Evolutionary conservation across 2,888 invertebrate species (phyloP).

Genomic region (Mesochorus sp.): DNA sequence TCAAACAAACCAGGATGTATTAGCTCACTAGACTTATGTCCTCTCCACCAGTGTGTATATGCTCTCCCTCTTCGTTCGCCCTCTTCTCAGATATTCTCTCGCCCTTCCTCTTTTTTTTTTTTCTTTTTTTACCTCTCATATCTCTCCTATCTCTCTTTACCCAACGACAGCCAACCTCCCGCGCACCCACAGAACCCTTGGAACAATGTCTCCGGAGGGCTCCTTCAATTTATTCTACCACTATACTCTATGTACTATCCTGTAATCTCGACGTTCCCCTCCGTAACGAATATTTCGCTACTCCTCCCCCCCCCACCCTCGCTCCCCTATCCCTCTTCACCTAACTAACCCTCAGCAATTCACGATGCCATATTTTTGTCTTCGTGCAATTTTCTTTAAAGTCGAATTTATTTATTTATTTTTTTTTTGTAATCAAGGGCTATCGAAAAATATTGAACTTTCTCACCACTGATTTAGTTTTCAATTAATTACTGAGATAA

Average conservation of each 20-base stretch:
- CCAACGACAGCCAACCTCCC: conserved; percentile 28
- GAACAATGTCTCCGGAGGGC: conserved; percentile 37
- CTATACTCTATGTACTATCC: background rate
- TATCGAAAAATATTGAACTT: too few relatives aligned
- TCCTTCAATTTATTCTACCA: conserved; percentile 45
- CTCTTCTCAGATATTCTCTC: conserved; percentile 40
- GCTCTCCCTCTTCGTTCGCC: conserved; percentile 24
- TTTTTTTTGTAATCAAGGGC: too few relatives aligned
- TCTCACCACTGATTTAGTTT: too few relatives aligned
- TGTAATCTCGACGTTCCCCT: conserved; percentile 25
- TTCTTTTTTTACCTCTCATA: background rate
- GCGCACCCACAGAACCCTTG: too few relatives aligned
- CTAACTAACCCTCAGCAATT: too few relatives aligned
- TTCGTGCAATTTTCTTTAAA: too few relatives aligned
- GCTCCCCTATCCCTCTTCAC: too few relatives aligned
- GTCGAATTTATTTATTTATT: too few relatives aligned
- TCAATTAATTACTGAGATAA: too few relatives aligned
- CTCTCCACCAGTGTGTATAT: conserved; percentile 25
- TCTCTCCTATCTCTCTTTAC: conserved; percentile 38
- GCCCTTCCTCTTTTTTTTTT: conserved; percentile 23
- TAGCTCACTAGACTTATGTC: conserved; percentile 56
- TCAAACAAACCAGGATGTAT: conserved; percentile 63
- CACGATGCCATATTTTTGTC: too few relatives aligned
- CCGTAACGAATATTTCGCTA: conserved; percentile 16
- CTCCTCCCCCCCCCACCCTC: too few relatives aligned